Base-by-base conservation (phyloP, 2,797 vertebrate genomes). In the Centropyge bicolor region DNA sequence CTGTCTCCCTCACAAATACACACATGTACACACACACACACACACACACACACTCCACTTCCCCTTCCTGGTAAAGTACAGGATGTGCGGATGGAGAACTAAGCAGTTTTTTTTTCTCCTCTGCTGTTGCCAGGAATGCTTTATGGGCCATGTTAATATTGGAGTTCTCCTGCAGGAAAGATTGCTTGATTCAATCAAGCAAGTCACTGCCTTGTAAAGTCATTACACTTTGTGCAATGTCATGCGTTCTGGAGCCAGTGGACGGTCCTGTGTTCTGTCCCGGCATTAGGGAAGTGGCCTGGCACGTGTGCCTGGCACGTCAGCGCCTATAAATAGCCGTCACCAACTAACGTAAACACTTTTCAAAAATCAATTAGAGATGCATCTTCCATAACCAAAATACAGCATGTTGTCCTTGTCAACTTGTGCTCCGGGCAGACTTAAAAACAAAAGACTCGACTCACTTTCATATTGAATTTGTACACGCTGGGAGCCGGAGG, bases 201-300 rank as follows among this genome's bases (percentile, higher is more conserved):
- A 69, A 82, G 83, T 86, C 86, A 46, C 86, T 80, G 86, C 91
- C 88, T 89, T 87, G 85, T 93, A 86, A 93, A 93, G 93, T 91
- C 91, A 93, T 94, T 94, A 90, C 82, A 82, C 86, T 93, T 93
- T 95, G 92, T 94, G 93, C 94, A 89, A 84, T 84, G 92, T 94
- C 93, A 94, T 93, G 92, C 76, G 43, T 88, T 93, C 83, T 88
- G 86, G 45, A 88, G 88, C 78, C 86, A 67, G 70, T 76, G 83
- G 85, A 80, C 74, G 19, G 83, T 83, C 82, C 76, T 54, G 76
- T 70, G 81, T 77, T 84, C 80, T 61, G 46, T 74, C 75, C 77
- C 36, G 45, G 77, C 68, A 73, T 80, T 74, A 40, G 78, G 79
- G 63, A 86, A 88, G 88, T 76, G 81, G 89, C 91, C 84, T 73